phyloP scores from a whole-genome alignment of 2,797 vertebrate genomes.

The Microhierax caerulescens region DNA sequence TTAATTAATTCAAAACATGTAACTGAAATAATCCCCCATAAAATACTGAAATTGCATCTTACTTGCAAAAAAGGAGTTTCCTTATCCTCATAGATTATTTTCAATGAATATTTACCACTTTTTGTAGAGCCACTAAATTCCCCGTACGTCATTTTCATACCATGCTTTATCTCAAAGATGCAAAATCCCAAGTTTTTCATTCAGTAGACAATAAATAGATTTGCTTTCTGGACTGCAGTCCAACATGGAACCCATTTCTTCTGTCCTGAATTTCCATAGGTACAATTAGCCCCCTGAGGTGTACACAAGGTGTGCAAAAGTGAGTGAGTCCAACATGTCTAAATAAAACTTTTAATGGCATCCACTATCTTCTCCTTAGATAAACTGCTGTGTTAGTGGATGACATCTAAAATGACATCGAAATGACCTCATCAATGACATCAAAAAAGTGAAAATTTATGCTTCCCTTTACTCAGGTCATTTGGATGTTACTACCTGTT shows the following conservation, averaged over 20 bases:
- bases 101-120: conserved; percentile 71
- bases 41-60: conserved; percentile 63
- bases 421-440: neutral
- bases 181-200: conserved; percentile 27
- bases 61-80: conserved; percentile 49
- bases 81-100: conserved; percentile 70
- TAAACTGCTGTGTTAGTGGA: neutral
- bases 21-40: conserved; percentile 64
- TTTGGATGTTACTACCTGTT: neutral
- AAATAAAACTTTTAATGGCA: neutral
- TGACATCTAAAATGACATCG: neutral
- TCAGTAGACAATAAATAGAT: conserved; percentile 15
- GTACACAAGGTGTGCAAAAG: neutral
- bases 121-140: conserved; percentile 40
- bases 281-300: neutral
- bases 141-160: neutral
- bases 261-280: neutral
- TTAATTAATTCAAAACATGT: conserved; percentile 57
- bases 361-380: neutral
- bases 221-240: neutral
- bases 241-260: neutral
- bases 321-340: neutral
- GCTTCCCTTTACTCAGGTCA: neutral
- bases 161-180: conserved; percentile 40
- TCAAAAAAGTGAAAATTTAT: neutral